Evolutionary conservation across 2,888 invertebrate genomes (phyloP).

Genomic region (Chromoteleia sp.): DNA sequence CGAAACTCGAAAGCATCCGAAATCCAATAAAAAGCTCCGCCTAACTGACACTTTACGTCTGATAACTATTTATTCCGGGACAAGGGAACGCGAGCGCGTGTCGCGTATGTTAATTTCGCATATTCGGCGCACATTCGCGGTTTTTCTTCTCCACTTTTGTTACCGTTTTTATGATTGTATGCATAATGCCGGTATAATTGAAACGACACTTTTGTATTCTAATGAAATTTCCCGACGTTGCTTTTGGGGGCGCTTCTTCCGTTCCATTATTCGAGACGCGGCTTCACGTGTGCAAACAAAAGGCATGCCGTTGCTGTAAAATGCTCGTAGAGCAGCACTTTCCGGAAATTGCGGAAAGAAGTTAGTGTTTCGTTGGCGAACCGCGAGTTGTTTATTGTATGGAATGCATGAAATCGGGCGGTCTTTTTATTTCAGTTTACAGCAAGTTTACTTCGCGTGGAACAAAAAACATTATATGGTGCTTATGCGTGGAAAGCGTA

Average conservation of each 20-base stretch:
- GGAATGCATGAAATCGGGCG: constrained; percentile 1
- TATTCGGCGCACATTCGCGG: neutral
- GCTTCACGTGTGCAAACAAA: constrained; percentile 22
- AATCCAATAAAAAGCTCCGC: too few relatives aligned
- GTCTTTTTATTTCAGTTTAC: constrained; percentile 7
- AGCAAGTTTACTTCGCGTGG: too few relatives aligned
- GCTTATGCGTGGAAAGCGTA: too few relatives aligned
- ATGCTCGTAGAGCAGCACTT: constrained; percentile 23
- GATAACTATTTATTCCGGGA: constrained; percentile 2
- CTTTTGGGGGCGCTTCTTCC: neutral
- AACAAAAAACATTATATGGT: too few relatives aligned
- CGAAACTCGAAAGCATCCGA: too few relatives aligned
- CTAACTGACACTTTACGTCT: neutral
- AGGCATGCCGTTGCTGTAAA: constrained; percentile 4
- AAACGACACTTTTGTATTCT: constrained; percentile 34
- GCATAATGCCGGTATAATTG: constrained; percentile 32
- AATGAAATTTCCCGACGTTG: constrained; percentile 17
- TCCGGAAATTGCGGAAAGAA: constrained; percentile 22
- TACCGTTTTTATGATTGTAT: constrained; percentile 6
- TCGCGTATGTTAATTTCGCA: constrained; percentile 20
- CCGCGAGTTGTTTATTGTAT: constrained; percentile 16
- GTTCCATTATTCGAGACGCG: constrained; percentile 11
- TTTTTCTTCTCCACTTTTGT: neutral
- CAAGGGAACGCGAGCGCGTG: neutral
- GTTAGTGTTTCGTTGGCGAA: constrained; percentile 18